phyloP scores from a whole-genome alignment of 2,113 vertebrate species.

The Zeus faber region DNA sequence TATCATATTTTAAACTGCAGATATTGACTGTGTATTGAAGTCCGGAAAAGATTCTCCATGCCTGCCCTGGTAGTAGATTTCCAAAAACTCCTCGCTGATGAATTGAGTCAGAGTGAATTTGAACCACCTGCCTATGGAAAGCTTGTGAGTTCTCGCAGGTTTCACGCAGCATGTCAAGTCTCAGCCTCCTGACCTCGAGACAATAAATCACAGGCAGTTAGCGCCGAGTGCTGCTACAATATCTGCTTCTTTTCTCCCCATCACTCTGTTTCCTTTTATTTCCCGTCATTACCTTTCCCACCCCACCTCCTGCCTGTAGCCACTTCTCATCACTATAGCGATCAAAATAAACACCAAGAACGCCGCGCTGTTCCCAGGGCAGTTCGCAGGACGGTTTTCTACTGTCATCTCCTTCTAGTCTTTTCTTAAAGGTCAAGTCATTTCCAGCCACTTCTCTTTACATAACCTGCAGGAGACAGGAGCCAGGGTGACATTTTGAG shows the following conservation, averaged over 20 bases:
- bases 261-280: not conserved
- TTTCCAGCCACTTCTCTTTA: constrained; percentile 5
- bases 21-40: too few species aligned
- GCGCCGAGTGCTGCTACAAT: too few species aligned
- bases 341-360: constrained; percentile 2
- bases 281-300: not conserved
- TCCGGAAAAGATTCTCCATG: too few species aligned
- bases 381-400: not conserved
- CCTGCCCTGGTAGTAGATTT: too few species aligned
- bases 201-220: too few species aligned
- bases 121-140: too few species aligned
- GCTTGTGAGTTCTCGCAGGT: too few species aligned
- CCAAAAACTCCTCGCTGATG: too few species aligned
- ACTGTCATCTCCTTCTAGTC: not conserved
- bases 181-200: too few species aligned
- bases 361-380: not conserved
- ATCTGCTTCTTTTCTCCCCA: too few species aligned
- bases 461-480: constrained; percentile 1
- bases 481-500: not conserved
- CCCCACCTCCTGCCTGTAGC: not conserved
- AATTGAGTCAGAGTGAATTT: too few species aligned
- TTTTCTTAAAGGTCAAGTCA: constrained; percentile 1
- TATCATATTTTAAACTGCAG: too few species aligned
- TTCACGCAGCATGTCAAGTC: constrained; percentile 20
- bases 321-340: not conserved